Base-by-base conservation (phyloP, 2,888 invertebrate species). In the Camptogramma bilineatum region DNA sequence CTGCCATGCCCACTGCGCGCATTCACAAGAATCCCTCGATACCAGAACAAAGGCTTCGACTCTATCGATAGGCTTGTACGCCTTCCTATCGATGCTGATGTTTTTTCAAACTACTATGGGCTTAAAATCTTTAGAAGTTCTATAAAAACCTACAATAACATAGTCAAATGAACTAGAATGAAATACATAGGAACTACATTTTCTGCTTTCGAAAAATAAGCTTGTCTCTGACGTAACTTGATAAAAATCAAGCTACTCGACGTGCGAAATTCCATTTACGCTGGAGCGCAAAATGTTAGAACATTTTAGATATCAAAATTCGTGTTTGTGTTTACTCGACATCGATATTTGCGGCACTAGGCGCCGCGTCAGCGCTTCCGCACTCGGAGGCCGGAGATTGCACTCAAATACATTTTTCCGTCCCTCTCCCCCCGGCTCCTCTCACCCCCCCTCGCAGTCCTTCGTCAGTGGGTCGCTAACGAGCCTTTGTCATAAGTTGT, bases 321-420 rank as follows among this genome's bases (percentile, higher is more conserved):
- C 31, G 3, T 51, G 39, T 61, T 64, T 61, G 52, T 54, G 46
- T 61, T 54, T 16, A 50, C 17, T 59, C 52, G 62, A 56, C 53
- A 63, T 66, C 63, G 66, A 56, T 56, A 59, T 59, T n/a, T 28
- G 13, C 54, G 44, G 28, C 66, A 48, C 53, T 48, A 19, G 44
- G 50, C 47, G 19, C 19, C 66, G 54, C 64, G 64, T 57, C 67
- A 57, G 58, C 64, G 52, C 44, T 66, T 53, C 65, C 61, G 62
- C 62, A 18, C 46, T 62, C 62, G 44, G 65, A 53, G 68, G 69
- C 71, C 76, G 77, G 77, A 77, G 75, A 77, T 77, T 76, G 77
- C 77, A 76, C 76, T 73, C 73, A 70, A 73, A 76, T 70, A 75
- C 73, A 77, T 76, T 73, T 77, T 74, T 71, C 76, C 70, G 66